A percentile compares a stretch with the other conserved stretches of the same genome.
Evolutionary conservation across 1,140 invertebrate genomes (phyloP).

Genomic region (Anthonomus grandis): DNA sequence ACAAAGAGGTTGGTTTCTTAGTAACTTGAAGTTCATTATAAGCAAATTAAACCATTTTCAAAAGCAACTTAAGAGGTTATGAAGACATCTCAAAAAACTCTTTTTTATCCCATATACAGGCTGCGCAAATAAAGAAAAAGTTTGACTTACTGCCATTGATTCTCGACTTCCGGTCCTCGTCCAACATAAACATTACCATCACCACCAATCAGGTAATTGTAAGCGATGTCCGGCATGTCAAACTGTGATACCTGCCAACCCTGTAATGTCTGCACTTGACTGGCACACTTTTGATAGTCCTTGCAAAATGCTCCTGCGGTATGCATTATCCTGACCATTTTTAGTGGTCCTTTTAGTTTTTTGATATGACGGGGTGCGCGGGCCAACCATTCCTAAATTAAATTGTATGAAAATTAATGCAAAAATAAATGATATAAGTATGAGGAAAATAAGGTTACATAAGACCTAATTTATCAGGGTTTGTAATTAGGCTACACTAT

Average conservation of each 20-base stretch:
- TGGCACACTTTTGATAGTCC: constrained; percentile 45
- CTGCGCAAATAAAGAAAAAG: too few relatives aligned
- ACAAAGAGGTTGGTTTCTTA: too few relatives aligned
- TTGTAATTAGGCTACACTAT: too few relatives aligned
- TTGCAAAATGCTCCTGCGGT: constrained; percentile 44
- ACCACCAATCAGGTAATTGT: constrained; percentile 67
- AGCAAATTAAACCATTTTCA: too few relatives aligned
- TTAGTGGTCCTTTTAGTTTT: constrained; percentile 2
- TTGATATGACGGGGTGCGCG: constrained; percentile 7
- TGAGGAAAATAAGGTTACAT: too few relatives aligned
- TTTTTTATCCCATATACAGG: too few relatives aligned
- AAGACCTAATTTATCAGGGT: too few relatives aligned
- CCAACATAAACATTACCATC: constrained; percentile 64
- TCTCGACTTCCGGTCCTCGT: constrained; percentile 57
- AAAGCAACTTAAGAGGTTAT: too few relatives aligned
- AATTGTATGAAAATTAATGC: too few relatives aligned
- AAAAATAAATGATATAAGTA: too few relatives aligned
- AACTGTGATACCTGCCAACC: constrained; percentile 39
- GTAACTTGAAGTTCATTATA: too few relatives aligned
- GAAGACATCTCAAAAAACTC: too few relatives aligned
- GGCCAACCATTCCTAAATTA: constrained; percentile 21
- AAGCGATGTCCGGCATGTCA: constrained; percentile 50
- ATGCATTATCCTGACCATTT: constrained; percentile 49
- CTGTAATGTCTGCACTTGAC: constrained; percentile 49
- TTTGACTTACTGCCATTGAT: constrained; percentile 34